Base-by-base conservation (phyloP, 2,797 vertebrate genomes). In the Australoheros facetus region DNA sequence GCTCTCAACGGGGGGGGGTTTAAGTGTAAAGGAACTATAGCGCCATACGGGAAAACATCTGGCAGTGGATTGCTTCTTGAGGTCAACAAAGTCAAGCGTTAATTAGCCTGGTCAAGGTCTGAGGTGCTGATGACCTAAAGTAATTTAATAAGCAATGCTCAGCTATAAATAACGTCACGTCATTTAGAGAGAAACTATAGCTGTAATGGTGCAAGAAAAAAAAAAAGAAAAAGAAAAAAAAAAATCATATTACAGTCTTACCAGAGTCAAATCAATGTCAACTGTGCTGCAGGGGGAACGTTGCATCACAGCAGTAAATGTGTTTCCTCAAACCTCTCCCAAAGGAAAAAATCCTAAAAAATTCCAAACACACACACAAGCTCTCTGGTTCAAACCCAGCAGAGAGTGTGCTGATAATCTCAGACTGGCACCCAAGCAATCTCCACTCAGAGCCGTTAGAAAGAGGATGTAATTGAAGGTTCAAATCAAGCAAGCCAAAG, bases 1-100 rank as follows among this genome's bases (percentile, higher is more conserved):
- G 79, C 53, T 56, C 80, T 53, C 81, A 79, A 81, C 79, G 51
- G 80, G 90, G 79, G 79, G 42, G 2, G 56, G 64, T 87, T 89
- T 78, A 87, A 88, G 81, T 66, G 78, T 30, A n/a, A 69, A 82
- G 82, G 84, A 89, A 88, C 88, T 80, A 84, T 64, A 78, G 54
- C 58, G 51, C 88, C 90, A 89, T 89, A 73, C 84, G 91, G 91
- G 88, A 85, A 89, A 88, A 81, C 19, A 16, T 75, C 83, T 86
- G 88, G 70, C 56, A 54, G 70, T 0, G 64, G 78, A 86, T 21
- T 79, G 76, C 82, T 17, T 26, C 73, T 82, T 84, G 85, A 88
- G 91, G 92, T 89, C 85, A 89, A 56, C 54, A 64, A 23, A 91
- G 88, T 85, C 83, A 89, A 92, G 83, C 86, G 89, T 92, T 89